A percentile compares a stretch with the other conserved stretches of the same genome.
Conservation (phyloP, 2,888 invertebrate genomes). For the Himalopsyche japonica region DNA sequence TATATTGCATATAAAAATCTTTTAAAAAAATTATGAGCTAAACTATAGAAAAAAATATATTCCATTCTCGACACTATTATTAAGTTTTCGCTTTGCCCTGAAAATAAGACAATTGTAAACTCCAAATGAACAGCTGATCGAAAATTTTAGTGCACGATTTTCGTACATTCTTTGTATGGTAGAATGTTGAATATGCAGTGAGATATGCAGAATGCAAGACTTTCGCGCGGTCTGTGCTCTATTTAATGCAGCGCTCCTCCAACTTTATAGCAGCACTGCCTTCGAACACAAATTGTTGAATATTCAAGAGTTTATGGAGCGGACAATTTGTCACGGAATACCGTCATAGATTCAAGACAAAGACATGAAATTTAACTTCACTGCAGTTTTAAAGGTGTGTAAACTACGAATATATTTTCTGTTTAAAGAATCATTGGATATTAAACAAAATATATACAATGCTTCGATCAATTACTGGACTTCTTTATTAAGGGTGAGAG, state of each 20-base stretch:
- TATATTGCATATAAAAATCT: too few relatives aligned
- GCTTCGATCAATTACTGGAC: too few relatives aligned
- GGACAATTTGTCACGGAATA: neutral
- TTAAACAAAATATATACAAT: too few relatives aligned
- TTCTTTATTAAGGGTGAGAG: too few relatives aligned
- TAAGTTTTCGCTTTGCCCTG: too few relatives aligned
- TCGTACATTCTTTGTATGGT: neutral
- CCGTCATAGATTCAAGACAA: neutral
- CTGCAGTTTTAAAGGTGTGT: neutral
- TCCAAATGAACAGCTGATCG: neutral
- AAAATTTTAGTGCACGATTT: neutral
- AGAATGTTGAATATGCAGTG: conserved; percentile 8
- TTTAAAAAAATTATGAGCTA: too few relatives aligned
- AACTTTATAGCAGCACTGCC: neutral
- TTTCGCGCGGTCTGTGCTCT: neutral
- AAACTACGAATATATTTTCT: neutral
- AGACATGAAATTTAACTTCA: neutral
- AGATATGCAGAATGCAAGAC: conserved; percentile 1
- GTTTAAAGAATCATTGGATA: too few relatives aligned
- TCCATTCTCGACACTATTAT: too few relatives aligned
- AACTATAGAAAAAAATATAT: too few relatives aligned
- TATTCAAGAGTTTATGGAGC: conserved; percentile 12
- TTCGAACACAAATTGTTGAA: conserved; percentile 8
- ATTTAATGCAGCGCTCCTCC: conserved; percentile 4
- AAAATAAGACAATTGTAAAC: too few relatives aligned